Percentiles rank a stretch among this genome's conserved stretches.
phyloP scores from a whole-genome alignment of 2,113 vertebrate genomes.

The Chionomys nivalis region DNA sequence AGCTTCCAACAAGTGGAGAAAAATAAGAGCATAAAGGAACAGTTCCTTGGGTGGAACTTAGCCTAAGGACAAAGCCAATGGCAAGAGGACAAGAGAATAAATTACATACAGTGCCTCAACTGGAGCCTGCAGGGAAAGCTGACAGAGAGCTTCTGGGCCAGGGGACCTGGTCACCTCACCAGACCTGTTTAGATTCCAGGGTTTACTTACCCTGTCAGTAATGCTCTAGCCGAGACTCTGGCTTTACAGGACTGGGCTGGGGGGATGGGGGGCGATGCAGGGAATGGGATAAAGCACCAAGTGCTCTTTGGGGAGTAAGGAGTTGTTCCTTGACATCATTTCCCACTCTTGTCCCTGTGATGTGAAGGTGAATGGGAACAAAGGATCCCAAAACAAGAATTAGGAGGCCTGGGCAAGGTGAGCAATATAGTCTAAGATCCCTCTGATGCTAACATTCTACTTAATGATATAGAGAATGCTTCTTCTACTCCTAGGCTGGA shows the following conservation, averaged over 20 bases:
- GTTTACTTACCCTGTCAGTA: conserved; percentile 59
- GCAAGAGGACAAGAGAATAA: conserved; percentile 34
- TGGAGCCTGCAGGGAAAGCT: conserved; percentile 6
- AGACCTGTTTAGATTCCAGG: conserved; percentile 52
- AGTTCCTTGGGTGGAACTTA: conserved; percentile 23
- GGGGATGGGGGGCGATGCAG: neutral
- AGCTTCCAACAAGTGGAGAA: conserved; percentile 24
- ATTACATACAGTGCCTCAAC: neutral
- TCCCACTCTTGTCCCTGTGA: neutral
- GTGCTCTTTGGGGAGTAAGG: conserved; percentile 19
- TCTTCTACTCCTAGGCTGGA: neutral
- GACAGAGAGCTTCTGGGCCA: conserved; percentile 18
- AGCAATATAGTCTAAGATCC: neutral
- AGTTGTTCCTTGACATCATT: neutral
- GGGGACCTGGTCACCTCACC: conserved; percentile 43
- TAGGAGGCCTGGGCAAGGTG: conserved; percentile 18
- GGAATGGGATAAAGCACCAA: neutral
- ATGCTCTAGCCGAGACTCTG: conserved; percentile 24
- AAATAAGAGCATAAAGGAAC: neutral
- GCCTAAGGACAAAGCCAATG: conserved; percentile 41
- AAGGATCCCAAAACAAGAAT: conserved; percentile 36
- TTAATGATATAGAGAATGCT: neutral
- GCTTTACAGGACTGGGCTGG: conserved; percentile 2
- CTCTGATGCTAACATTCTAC: neutral
- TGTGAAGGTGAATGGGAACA: conserved; percentile 7